Conservation (phyloP, 2,888 invertebrate genomes). For the Drosophila austrosaltans region DNA sequence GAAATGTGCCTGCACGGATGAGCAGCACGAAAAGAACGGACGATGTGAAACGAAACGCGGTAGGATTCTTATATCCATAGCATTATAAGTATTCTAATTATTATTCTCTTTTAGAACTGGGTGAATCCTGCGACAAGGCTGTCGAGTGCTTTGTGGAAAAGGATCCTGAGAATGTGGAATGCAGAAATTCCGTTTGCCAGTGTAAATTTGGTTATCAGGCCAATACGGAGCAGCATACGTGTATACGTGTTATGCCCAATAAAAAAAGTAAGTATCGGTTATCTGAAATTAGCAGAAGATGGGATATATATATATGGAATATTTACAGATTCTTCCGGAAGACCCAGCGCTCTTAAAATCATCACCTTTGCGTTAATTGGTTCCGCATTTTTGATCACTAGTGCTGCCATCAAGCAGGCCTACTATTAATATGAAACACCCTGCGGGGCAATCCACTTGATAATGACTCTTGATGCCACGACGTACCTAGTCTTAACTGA, state of each 20-base stretch:
- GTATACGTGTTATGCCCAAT: conserved; percentile 79
- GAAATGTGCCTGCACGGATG: conserved; percentile 79
- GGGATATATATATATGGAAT: not conserved
- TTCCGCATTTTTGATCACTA: conserved; percentile 82
- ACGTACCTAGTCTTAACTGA: conserved; percentile 20
- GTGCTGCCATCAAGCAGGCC: conserved; percentile 83
- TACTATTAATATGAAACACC: conserved; percentile 55
- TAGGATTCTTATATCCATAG: conserved; percentile 30
- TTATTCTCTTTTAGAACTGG: conserved; percentile 61
- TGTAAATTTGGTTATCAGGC: conserved; percentile 80
- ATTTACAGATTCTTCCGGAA: conserved; percentile 83
- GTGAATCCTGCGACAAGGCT: conserved; percentile 77
- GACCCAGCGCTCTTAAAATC: conserved; percentile 83
- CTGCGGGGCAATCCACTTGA: conserved; percentile 7
- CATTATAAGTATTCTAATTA: not conserved
- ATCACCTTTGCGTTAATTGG: conserved; percentile 83
- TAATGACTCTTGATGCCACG: conserved; percentile 16
- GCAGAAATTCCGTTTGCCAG: conserved; percentile 82
- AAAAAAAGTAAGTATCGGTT: conserved; percentile 76
- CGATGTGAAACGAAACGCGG: conserved; percentile 79
- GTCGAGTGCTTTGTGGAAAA: conserved; percentile 81
- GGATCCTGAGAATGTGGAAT: conserved; percentile 81
- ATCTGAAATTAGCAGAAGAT: too few relatives aligned
- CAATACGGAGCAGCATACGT: conserved; percentile 68
- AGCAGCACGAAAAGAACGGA: conserved; percentile 79